A percentile compares a stretch with the other conserved stretches of the same genome.
Evolutionary conservation across 1,140 invertebrate genomes (phyloP).

Genomic region (Lepidurus couesii): DNA sequence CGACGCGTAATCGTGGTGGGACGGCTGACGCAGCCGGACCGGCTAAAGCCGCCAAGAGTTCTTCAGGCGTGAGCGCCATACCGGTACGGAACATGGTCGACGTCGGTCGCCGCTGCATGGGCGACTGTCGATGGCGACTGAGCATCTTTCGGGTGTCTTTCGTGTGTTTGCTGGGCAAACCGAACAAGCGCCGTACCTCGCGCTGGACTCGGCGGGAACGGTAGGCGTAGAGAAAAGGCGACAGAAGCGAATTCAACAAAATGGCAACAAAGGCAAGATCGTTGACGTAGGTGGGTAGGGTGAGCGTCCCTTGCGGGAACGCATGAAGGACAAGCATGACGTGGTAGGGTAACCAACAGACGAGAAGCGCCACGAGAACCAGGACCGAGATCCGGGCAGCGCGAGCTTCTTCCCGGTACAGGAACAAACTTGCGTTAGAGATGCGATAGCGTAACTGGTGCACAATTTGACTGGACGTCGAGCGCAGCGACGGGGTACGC

Average conservation of each 20-base stretch:
- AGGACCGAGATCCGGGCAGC: slow-evolving; percentile 70
- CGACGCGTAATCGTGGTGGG: slow-evolving; percentile 44
- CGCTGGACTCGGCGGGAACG: slow-evolving; percentile 66
- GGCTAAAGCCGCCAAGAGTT: slow-evolving; percentile 33
- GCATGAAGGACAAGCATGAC: slow-evolving; percentile 49
- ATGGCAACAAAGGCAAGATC: slow-evolving; percentile 57
- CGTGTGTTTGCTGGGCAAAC: slow-evolving; percentile 44
- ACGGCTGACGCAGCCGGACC: slow-evolving; percentile 30
- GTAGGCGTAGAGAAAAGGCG: slow-evolving; percentile 71
- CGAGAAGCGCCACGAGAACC: slow-evolving; percentile 62
- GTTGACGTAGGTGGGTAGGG: slow-evolving; percentile 45
- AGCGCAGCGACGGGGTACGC: slow-evolving; percentile 37
- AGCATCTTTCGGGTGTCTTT: slow-evolving; percentile 37
- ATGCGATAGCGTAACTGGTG: slow-evolving; percentile 65
- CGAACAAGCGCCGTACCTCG: slow-evolving; percentile 58
- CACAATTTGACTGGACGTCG: slow-evolving; percentile 44
- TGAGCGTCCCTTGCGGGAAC: slow-evolving; percentile 44
- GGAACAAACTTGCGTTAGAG: slow-evolving; percentile 74
- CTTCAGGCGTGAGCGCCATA: slow-evolving; percentile 33
- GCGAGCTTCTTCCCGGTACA: slow-evolving; percentile 71
- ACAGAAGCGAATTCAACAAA: slow-evolving; percentile 60
- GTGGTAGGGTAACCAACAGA: slow-evolving; percentile 63
- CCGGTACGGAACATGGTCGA: slow-evolving; percentile 41
- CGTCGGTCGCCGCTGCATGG: slow-evolving; percentile 40
- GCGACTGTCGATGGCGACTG: slow-evolving; percentile 38